These are phyloP conservation scores for Reinhardtius hippoglossoides DNA, from an alignment of 2,113 vertebrate genomes.

Conservation along the genomic window DNA sequence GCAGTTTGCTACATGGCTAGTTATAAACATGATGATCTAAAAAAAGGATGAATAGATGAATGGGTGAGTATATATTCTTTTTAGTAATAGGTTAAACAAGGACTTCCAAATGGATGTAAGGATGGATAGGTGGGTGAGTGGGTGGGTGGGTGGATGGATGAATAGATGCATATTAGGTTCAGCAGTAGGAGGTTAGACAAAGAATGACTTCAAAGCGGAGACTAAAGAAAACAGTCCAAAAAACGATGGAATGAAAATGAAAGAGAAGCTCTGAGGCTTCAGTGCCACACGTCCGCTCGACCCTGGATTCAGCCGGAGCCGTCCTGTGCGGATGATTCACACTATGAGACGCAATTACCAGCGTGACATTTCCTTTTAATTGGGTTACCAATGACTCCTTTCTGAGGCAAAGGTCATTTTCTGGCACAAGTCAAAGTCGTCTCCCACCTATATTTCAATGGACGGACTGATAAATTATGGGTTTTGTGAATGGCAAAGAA, in stretches of 20 bases:
- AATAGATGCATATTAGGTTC: background rate
- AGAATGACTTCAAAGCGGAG: conserved; percentile 18
- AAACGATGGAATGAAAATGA: conserved; percentile 16
- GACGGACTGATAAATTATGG: conserved; percentile 50
- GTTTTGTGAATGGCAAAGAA: conserved; percentile 8
- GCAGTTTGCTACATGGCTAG: background rate
- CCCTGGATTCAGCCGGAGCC: conserved; percentile 36
- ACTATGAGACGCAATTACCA: conserved; percentile 79
- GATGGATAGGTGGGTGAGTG: too few relatives aligned
- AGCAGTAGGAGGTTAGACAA: conserved; percentile 2
- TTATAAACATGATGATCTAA: too few relatives aligned
- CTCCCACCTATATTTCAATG: conserved; percentile 52
- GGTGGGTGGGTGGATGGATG: background rate
- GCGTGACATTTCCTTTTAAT: conserved; percentile 86
- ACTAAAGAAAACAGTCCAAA: conserved; percentile 21
- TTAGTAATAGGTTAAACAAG: too few relatives aligned
- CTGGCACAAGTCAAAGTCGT: conserved; percentile 74
- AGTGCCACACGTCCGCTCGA: conserved; percentile 65
- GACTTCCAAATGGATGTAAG: too few relatives aligned
- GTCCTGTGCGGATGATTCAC: conserved; percentile 72
- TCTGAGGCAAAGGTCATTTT: conserved; percentile 83
- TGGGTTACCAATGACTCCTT: conserved; percentile 81
- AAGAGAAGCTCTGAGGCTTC: conserved; percentile 47
- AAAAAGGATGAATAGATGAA: background rate
- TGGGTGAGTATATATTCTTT: background rate